Conservation (phyloP, 2,113 vertebrate genomes). For the Heteronetta atricapilla region DNA sequence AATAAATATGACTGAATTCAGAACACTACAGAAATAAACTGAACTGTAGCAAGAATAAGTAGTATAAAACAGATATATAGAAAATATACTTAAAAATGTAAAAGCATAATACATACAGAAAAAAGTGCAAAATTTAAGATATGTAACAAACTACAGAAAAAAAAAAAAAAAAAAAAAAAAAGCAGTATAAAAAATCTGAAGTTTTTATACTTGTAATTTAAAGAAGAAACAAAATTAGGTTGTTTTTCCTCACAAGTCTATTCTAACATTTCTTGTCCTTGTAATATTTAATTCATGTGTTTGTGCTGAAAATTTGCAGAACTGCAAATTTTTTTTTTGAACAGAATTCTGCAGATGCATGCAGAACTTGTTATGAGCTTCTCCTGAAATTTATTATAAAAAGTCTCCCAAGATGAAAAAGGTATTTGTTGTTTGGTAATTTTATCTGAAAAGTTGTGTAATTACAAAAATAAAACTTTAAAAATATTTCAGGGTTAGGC, state of each 20-base stretch:
- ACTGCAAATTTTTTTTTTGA: too few relatives aligned
- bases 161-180: too few relatives aligned
- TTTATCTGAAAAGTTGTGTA: slow-evolving; percentile 44
- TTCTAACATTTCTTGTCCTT: slow-evolving; percentile 52
- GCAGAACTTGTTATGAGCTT: slow-evolving; percentile 36
- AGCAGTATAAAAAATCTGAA: slow-evolving; percentile 33
- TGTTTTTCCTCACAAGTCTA: slow-evolving; percentile 33
- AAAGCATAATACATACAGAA: neutral
- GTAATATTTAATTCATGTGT: slow-evolving; percentile 71
- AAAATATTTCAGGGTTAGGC: neutral
- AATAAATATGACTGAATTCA: neutral
- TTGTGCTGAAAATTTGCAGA: slow-evolving; percentile 64
- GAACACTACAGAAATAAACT: neutral
- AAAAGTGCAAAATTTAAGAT: slow-evolving; percentile 4
- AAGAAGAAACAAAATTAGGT: slow-evolving; percentile 47
- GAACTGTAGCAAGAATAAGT: neutral
- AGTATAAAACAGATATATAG: neutral
- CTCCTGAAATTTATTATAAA: slow-evolving; percentile 67
- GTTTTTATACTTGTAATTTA: slow-evolving; percentile 44
- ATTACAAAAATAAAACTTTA: slow-evolving; percentile 57
- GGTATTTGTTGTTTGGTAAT: slow-evolving; percentile 36
- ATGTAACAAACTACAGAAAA: neutral
- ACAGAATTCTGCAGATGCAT: slow-evolving; percentile 55
- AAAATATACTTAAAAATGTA: neutral
- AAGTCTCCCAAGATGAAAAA: slow-evolving; percentile 56